A percentile compares a stretch with the other conserved stretches of the same genome.
These are phyloP conservation scores for Eulimnadia texana DNA, from an alignment of 1,140 invertebrate species.

Conservation along the genomic window DNA sequence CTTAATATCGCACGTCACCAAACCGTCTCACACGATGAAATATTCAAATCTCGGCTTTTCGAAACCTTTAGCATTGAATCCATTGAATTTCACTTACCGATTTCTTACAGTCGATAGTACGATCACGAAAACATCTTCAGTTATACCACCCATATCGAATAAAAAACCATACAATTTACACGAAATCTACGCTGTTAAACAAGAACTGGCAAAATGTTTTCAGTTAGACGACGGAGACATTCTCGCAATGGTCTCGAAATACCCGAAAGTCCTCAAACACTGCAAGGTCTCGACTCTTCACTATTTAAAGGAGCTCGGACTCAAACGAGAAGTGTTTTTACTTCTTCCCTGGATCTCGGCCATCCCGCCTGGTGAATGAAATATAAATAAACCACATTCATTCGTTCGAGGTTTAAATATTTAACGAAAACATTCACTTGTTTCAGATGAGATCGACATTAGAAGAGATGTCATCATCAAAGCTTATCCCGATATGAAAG, in stretches of 20 bases:
- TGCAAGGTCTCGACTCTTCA: background rate
- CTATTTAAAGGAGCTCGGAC: background rate
- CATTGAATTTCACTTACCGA: too few relatives aligned
- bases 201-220: background rate
- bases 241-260: background rate
- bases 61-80: too few relatives aligned
- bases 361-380: background rate
- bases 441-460: background rate
- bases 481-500: background rate
- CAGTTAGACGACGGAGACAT: background rate
- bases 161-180: background rate
- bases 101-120: too few relatives aligned
- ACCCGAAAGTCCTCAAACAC: background rate
- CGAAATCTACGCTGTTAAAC: background rate
- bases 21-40: too few relatives aligned
- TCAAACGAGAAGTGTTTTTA: background rate
- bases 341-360: background rate
- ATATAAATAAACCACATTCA: too few relatives aligned
- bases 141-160: background rate
- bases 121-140: too few relatives aligned
- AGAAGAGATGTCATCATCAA: background rate
- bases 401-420: too few relatives aligned
- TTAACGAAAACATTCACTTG: background rate
- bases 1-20: too few relatives aligned
- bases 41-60: too few relatives aligned